Percentiles rank a stretch among this genome's conserved stretches.
Conservation (phyloP, 1,140 invertebrate species). For the Parasteatoda tepidariorum region DNA sequence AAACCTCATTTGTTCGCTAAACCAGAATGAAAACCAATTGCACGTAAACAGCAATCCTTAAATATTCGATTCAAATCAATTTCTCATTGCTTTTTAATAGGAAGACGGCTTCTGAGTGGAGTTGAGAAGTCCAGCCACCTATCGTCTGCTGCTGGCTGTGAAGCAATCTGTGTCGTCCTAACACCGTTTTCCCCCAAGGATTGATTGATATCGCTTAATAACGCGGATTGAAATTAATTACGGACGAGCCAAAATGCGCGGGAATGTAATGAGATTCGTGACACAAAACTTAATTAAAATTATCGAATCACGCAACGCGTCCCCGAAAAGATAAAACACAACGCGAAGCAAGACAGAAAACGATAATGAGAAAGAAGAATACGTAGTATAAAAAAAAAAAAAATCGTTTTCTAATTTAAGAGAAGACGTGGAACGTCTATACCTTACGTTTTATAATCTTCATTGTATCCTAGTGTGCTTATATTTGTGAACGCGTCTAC, state of each 20-base stretch:
- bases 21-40: neutral
- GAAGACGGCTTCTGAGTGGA: neutral
- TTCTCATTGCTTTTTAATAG: neutral
- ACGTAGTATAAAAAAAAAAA: neutral
- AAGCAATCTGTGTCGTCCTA: neutral
- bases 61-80: neutral
- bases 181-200: conserved; percentile 1
- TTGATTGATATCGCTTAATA: conserved; percentile 59
- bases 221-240: conserved; percentile 57
- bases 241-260: conserved; percentile 10
- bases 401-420: neutral
- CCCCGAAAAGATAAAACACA: conserved; percentile 15
- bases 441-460: neutral
- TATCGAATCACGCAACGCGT: conserved; percentile 28
- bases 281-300: conserved; percentile 59
- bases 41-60: neutral
- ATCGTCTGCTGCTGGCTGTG: neutral
- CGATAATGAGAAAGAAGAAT: neutral
- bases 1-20: neutral
- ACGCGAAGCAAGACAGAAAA: neutral
- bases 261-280: conserved; percentile 52
- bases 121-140: neutral
- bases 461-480: neutral
- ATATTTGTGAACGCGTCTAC: neutral
- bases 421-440: neutral